A percentile compares a stretch with the other conserved stretches of the same genome.
phyloP scores from a whole-genome alignment of 2,797 vertebrate species.

The Cryptoprocta ferox region DNA sequence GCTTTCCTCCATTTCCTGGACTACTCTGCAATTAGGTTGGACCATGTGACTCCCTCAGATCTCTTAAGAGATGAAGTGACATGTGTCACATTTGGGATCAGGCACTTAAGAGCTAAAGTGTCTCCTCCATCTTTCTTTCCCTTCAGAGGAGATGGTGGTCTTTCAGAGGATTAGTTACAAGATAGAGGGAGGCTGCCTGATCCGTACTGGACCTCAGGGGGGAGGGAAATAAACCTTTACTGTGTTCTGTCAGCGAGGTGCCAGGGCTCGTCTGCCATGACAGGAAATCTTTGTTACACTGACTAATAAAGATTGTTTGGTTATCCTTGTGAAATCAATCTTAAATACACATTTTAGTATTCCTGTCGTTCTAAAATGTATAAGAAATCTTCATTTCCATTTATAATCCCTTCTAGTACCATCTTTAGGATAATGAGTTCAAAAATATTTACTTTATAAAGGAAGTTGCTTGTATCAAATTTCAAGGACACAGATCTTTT shows the following conservation, averaged over 20 bases:
- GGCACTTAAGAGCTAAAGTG: neutral
- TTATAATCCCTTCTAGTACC: neutral
- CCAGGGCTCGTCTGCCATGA: neutral
- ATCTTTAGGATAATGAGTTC: slow-evolving; percentile 15
- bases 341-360: slow-evolving; percentile 1
- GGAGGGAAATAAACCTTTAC: neutral
- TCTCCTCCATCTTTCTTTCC: neutral
- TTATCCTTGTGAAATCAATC: neutral
- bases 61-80: neutral
- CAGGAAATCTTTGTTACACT: neutral
- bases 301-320: neutral
- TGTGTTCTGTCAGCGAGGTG: neutral
- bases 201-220: neutral
- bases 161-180: neutral
- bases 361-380: slow-evolving; percentile 1
- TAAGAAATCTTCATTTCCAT: slow-evolving; percentile 46
- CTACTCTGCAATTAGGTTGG: neutral
- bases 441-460: slow-evolving; percentile 39
- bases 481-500: slow-evolving; percentile 46
- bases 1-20: neutral
- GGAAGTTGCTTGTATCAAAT: neutral
- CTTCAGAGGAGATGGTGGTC: neutral
- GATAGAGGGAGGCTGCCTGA: neutral
- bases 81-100: neutral
- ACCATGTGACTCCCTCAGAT: neutral